phyloP scores from a whole-genome alignment of 1,140 invertebrate species.

The Thereuonema tuberculata region DNA sequence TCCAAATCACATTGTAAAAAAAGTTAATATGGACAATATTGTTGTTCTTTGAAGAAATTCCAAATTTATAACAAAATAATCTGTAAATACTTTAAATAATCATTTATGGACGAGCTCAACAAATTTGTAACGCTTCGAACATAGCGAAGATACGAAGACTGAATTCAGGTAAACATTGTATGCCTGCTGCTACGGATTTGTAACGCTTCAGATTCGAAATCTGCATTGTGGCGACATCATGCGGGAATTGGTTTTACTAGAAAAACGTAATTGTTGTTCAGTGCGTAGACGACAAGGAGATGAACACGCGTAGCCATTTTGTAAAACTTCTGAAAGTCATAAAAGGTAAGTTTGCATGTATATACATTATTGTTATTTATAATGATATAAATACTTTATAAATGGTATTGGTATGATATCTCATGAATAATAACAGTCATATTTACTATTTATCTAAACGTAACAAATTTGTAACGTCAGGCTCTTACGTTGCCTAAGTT shows the following conservation, averaged over 20 bases:
- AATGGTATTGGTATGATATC: not conserved
- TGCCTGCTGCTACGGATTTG: not conserved
- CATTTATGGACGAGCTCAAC: not conserved
- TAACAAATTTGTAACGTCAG: not conserved
- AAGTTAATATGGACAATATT: too few species aligned
- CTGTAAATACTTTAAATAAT: not conserved
- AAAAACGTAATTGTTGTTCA: not conserved
- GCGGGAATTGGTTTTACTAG: not conserved
- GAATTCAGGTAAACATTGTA: not conserved
- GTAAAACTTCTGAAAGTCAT: not conserved
- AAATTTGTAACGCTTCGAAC: not conserved
- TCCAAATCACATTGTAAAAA: too few species aligned
- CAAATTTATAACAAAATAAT: too few species aligned
- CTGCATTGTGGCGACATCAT: not conserved
- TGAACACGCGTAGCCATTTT: too few species aligned
- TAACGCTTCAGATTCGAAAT: not conserved
- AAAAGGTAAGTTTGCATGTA: not conserved
- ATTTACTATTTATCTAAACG: not conserved
- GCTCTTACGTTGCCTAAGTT: not conserved
- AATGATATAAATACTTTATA: not conserved
- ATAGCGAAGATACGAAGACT: too few species aligned
- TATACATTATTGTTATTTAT: not conserved
- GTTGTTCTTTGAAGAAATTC: too few species aligned
- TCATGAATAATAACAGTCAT: not conserved
- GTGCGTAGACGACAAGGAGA: too few species aligned